Conservation (phyloP, 2,797 vertebrate genomes). For the Serranus cabrilla region DNA sequence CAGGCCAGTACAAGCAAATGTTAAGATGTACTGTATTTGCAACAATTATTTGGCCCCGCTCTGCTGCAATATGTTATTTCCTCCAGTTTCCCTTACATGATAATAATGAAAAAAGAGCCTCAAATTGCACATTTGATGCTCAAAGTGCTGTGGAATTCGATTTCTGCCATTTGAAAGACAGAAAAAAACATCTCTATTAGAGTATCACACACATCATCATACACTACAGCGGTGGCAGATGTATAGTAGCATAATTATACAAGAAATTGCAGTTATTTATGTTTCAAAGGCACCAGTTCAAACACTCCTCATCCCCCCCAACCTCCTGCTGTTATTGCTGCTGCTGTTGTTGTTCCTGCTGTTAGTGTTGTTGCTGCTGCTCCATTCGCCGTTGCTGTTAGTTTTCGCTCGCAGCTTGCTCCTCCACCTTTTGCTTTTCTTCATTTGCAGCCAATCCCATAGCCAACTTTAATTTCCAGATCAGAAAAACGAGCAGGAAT, state of each 20-base stretch:
- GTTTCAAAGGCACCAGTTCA: slow-evolving; percentile 65
- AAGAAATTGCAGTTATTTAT: slow-evolving; percentile 60
- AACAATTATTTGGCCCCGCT: slow-evolving; percentile 26
- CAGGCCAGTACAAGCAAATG: slow-evolving; percentile 62
- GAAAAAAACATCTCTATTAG: slow-evolving; percentile 12
- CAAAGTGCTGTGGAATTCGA: slow-evolving; percentile 22
- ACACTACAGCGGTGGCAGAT: slow-evolving; percentile 42
- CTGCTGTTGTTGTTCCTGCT: slow-evolving; percentile 40
- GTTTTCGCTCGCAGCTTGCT: slow-evolving; percentile 4
- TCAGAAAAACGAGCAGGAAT: slow-evolving; percentile 6
- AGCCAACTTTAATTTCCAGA: slow-evolving; percentile 33
- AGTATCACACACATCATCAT: slow-evolving; percentile 30
- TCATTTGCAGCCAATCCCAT: slow-evolving; percentile 7
- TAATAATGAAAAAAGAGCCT: not conserved
- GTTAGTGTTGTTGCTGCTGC: slow-evolving; percentile 33
- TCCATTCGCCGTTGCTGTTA: slow-evolving; percentile 17
- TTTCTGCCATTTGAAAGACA: slow-evolving; percentile 33
- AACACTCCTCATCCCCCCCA: slow-evolving; percentile 43
- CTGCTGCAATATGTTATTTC: slow-evolving; percentile 12
- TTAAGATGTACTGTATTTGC: slow-evolving; percentile 55
- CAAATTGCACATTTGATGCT: slow-evolving; percentile 20
- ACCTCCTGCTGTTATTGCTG: slow-evolving; percentile 56
- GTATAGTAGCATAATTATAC: slow-evolving; percentile 38
- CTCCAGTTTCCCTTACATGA: not conserved
- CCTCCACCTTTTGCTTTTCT: slow-evolving; percentile 15